Base-by-base conservation (phyloP, 2,113 vertebrate species). In the Agelaius tricolor region DNA sequence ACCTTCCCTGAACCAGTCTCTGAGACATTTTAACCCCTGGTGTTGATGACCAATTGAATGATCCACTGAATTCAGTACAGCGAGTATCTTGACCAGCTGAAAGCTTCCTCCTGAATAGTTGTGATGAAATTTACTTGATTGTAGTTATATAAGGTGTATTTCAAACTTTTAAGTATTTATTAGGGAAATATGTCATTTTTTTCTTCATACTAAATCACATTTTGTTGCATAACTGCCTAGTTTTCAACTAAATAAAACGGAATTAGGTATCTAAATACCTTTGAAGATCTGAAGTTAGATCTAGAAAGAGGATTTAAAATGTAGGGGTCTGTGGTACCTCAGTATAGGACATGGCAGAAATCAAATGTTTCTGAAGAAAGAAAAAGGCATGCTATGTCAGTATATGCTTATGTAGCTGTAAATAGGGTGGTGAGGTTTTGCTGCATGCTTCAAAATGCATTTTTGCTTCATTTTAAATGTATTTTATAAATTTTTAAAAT, bases 11-110 rank as follows among this genome's bases (percentile, higher is more conserved):
- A 79, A 31, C 4, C 13, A 41, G 22, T 51, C 19, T 49, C 9
- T 0, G 5, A 58, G 47, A 63, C 0, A 1, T 49, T 67, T 79
- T 39, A 58, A 24, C 2, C 9, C 2, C 6, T 37, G 24, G 4
- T 62, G 13, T 46, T 31, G 39, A 6, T 84, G 43, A 18, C 8
- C 11, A 26, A 11, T 37, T 51, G 22, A 65, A 15, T 44, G 44
- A 61, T 44, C 4, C 13, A 26, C 27, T 61, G 54, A 79, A 83
- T 16, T 87, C 8, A 39, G 13, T 41, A 43, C 59, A 82, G 20
- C 35, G 39, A 55, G 4, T 18, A 15, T 28, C 49, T 30, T 66
- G 20, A 46, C 6, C 7, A 83, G 37, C 9, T 58, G 43, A 55
- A 89, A 71, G 67, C 62, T 43, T 72, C 17, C 11, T 67, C 19